Evolutionary conservation across 2,888 invertebrate species (phyloP).

Genomic region (Drosophila picticornis): DNA sequence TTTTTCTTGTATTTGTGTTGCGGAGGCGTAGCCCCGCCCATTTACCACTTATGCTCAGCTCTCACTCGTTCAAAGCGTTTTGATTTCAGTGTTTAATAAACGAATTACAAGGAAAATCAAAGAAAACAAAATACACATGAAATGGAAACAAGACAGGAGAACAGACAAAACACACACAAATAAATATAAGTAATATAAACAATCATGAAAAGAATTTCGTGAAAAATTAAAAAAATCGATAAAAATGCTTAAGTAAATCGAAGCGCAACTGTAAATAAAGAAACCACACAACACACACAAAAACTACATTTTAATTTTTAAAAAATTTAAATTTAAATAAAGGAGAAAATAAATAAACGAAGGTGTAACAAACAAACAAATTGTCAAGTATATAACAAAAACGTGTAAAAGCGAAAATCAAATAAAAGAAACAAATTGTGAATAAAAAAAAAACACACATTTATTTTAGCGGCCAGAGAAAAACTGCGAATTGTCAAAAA

Average conservation of each 20-base stretch:
- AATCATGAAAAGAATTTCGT: slow-evolving; percentile 17
- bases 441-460: slow-evolving; percentile 26
- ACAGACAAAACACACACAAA: slow-evolving; percentile 10
- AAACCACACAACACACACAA: slow-evolving; percentile 2
- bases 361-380: slow-evolving; percentile 49
- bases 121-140: slow-evolving; percentile 27
- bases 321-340: slow-evolving; percentile 53
- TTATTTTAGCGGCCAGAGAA: background rate
- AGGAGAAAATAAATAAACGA: slow-evolving; percentile 42
- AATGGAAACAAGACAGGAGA: slow-evolving; percentile 17
- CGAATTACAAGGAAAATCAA: slow-evolving; percentile 38
- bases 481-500: background rate
- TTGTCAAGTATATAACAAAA: slow-evolving; percentile 66
- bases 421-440: slow-evolving; percentile 69
- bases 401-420: slow-evolving; percentile 71
- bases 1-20: slow-evolving; percentile 14
- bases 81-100: slow-evolving; percentile 39
- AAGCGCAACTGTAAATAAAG: slow-evolving; percentile 49
- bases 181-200: slow-evolving; percentile 16
- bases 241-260: slow-evolving; percentile 25
- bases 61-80: slow-evolving; percentile 9
- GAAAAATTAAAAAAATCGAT: background rate
- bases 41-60: slow-evolving; percentile 29
- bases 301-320: slow-evolving; percentile 57
- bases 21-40: slow-evolving; percentile 27